A percentile compares a stretch with the other conserved stretches of the same genome.
These are phyloP conservation scores for Emmelina monodactyla DNA, from an alignment of 2,888 invertebrate genomes.

Conservation along the genomic window DNA sequence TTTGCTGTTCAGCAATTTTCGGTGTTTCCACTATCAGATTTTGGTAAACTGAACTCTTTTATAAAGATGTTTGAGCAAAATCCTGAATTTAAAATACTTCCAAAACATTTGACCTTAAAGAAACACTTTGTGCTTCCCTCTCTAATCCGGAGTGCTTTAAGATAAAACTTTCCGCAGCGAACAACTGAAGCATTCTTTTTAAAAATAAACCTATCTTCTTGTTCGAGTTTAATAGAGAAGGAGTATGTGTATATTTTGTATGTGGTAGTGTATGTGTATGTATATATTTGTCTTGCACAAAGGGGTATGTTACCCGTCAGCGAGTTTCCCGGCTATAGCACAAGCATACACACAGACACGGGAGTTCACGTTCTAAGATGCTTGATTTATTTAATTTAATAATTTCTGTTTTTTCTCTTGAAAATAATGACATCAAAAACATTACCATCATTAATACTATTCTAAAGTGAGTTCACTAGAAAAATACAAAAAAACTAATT, in stretches of 20 bases:
- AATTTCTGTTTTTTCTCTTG: no score
- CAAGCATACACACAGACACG: conserved; percentile 9
- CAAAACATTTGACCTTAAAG: not conserved
- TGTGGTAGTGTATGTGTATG: conserved; percentile 6
- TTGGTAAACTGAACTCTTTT: no score
- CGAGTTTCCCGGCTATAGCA: conserved; percentile 19
- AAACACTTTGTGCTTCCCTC: not conserved
- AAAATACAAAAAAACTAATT: no score
- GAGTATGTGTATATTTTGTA: conserved; percentile 17
- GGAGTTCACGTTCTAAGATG: no score
- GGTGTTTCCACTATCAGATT: no score
- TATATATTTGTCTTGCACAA: conserved; percentile 23
- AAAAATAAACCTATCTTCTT: conserved; percentile 15
- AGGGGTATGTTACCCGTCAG: conserved; percentile 35
- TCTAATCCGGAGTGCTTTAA: not conserved
- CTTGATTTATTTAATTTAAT: no score
- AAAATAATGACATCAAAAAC: no score
- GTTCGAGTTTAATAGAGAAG: conserved; percentile 30
- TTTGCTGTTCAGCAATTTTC: no score
- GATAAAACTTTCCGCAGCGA: not conserved
- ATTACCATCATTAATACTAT: no score
- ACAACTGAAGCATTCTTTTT: not conserved
- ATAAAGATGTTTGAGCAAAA: no score
- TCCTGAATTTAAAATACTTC: no score
- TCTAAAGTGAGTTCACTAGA: no score